Evolutionary conservation across 1,140 invertebrate species (phyloP), one percentile per base, ranked within the genome.

Genomic region (Brachionus asplanchnoidis): DNA sequence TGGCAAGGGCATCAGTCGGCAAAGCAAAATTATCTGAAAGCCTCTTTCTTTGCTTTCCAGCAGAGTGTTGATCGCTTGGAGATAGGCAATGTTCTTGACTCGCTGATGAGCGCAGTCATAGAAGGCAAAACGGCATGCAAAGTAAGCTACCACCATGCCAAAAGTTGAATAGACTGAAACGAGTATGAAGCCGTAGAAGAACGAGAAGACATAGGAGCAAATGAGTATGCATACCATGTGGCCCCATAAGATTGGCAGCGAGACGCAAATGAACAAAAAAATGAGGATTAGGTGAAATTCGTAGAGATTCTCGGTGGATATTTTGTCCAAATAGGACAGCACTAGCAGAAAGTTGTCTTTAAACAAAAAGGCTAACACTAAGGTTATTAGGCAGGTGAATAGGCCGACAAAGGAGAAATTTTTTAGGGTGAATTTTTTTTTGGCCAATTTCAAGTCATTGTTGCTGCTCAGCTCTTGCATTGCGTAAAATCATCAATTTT

Each of bases 21-120:
- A 65, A 0, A 82, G 79, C 56, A 82, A 60, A 44, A 82, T 82
- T 1, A 65, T 65, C 23, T 65, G 36, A 66, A 82, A 65, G 8
- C 65, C 79, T 40, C 65, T 60, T 65, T 82, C 79, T 28, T 82
- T 68, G 53, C 40, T 65, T 82, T 82, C 79, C 28, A 82, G 53
- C 26, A 82, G 36, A 36, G 7, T 65, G 53, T 56, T 82, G 32
- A 82, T 82, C 17, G 65, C 53, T 26, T 46, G 32, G 7, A 82
- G 32, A 82, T 82, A 82, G 28, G 53, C 9, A 17, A 68, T 56
- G 23, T 44, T 68, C n/a, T 82, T 82, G 23, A 82, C 53, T 60
- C 79, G 26, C 17, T 82, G 53, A 65, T 68, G 79, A 32, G 65
- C 79, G 14, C 50, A 82, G 1, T 82, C 79, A 56, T 82, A 82